Percentiles rank a stretch among this genome's conserved stretches.
phyloP scores from a whole-genome alignment of 2,113 vertebrate genomes.

The Mesoclemmys tuberculata region DNA sequence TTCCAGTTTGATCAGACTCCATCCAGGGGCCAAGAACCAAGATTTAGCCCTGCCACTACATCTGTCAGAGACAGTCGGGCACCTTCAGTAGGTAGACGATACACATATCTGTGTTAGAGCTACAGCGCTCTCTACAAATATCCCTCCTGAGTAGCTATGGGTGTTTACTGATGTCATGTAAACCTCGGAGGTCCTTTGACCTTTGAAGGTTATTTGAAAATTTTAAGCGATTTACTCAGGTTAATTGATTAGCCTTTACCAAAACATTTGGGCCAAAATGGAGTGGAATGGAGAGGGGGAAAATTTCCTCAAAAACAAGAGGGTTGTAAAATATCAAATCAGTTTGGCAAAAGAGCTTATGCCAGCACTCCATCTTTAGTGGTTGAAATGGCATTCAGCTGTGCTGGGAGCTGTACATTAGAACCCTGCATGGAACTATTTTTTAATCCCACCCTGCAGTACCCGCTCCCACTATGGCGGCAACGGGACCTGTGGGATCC shows the following conservation, averaged over 20 bases:
- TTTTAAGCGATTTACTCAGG: constrained; percentile 73
- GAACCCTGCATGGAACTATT: not conserved
- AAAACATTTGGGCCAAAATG: constrained; percentile 21
- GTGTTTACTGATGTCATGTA: constrained; percentile 14
- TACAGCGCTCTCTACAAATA: constrained; percentile 14
- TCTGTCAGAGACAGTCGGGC: not conserved
- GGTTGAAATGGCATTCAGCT: not conserved
- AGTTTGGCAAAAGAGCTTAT: not conserved
- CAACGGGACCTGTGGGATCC: not conserved
- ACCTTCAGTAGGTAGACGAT: not conserved
- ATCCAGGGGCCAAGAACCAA: constrained; percentile 36
- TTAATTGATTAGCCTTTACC: constrained; percentile 45
- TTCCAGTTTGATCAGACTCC: constrained; percentile 44
- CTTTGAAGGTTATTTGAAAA: not conserved
- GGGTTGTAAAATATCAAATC: not conserved
- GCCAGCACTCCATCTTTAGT: not conserved
- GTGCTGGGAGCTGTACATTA: constrained; percentile 17
- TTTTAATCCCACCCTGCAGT: not conserved
- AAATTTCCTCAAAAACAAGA: not conserved
- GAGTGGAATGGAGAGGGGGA: constrained; percentile 51
- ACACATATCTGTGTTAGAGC: not conserved
- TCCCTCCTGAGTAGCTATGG: constrained; percentile 56
- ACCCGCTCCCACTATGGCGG: not conserved
- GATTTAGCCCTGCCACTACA: not conserved
- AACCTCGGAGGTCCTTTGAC: not conserved